Evolutionary conservation across 2,888 invertebrate genomes (phyloP), one percentile per base, ranked within the genome.

Genomic region (Epinotia bilunana): DNA sequence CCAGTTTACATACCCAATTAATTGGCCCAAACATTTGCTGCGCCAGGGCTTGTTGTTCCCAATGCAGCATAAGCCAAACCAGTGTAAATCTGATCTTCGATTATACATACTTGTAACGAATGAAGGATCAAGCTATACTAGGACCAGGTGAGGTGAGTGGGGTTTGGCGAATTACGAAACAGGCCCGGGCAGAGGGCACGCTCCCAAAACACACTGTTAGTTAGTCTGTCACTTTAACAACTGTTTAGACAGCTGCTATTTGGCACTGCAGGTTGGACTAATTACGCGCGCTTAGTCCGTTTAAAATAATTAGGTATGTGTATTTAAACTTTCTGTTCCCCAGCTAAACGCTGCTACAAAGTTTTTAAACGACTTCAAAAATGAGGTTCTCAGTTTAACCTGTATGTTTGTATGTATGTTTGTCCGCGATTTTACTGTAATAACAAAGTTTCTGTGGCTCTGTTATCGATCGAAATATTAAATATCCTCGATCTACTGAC

Each of bases 171-270:
- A n/a, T 53, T n/a, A n/a, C 53, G n/a, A n/a, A 53, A 9, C 39
- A 39, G 70, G 70, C 33, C 64, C 65, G 70, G 64, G 49, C 58
- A 39, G 16, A 49, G 65, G 64, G 65, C 65, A 65, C 49, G 64
- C 39, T 53, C 70, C 43, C 68, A 68, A 73, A 64, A 62, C 73
- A 60, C 70, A 55, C 43, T 72, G 65, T 49, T 70, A 70, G 60
- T 71, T 74, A 60, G 61, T 60, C 7, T 55, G 74, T 61, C 74
- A 71, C 65, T 71, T 65, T 71, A 75, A 75, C 74, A 61, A 71
- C 65, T 64, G 60, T 74, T 72, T 71, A 65, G 71, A 65, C 71
- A 28, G 71, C 23, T 71, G 74, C 58, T 64, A 74, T 74, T 74
- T 74, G 74, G 74, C 73, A 74, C 61, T 69, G 63, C 74, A 58